A percentile compares a stretch with the other conserved stretches of the same genome.
These are phyloP conservation scores for Trypoxylon attenuatum DNA, from an alignment of 2,888 invertebrate genomes.

Conservation along the genomic window DNA sequence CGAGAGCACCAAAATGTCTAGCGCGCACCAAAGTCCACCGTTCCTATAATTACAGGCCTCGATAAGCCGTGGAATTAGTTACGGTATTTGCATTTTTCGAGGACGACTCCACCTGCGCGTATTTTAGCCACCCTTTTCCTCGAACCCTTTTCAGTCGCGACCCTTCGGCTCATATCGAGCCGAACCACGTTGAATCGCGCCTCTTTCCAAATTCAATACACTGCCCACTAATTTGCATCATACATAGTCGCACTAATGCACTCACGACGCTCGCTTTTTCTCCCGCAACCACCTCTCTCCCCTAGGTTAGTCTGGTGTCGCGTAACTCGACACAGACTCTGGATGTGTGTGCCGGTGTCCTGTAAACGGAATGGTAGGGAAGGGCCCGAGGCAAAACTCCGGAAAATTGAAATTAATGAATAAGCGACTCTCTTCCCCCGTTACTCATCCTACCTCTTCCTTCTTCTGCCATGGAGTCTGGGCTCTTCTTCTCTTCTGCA, in stretches of 20 bases:
- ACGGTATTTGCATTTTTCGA: constrained; percentile 55
- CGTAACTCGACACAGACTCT: too few species aligned
- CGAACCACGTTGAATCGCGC: background rate
- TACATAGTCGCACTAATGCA: constrained; percentile 16
- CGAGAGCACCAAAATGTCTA: constrained; percentile 20
- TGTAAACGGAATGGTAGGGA: constrained; percentile 46
- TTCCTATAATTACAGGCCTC: constrained; percentile 58
- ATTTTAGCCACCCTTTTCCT: too few species aligned
- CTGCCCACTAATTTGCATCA: constrained; percentile 28
- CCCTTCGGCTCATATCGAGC: too few species aligned
- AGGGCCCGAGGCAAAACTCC: constrained; percentile 69
- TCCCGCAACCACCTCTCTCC: constrained; percentile 17
- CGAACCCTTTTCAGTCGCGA: too few species aligned
- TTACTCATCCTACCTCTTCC: too few species aligned
- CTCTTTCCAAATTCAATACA: constrained; percentile 29
- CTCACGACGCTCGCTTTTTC: constrained; percentile 21
- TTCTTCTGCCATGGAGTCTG: constrained; percentile 40
- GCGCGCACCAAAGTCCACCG: constrained; percentile 22
- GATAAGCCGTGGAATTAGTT: constrained; percentile 59
- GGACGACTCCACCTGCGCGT: constrained; percentile 13
- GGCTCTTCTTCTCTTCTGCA: constrained; percentile 32
- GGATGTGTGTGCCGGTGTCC: constrained; percentile 1
- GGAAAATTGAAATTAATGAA: constrained; percentile 75
- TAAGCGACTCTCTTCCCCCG: constrained; percentile 50
- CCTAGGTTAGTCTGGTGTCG: too few species aligned